Conservation (phyloP, 1,140 invertebrate genomes). For the Bathynomus jamesi region DNA sequence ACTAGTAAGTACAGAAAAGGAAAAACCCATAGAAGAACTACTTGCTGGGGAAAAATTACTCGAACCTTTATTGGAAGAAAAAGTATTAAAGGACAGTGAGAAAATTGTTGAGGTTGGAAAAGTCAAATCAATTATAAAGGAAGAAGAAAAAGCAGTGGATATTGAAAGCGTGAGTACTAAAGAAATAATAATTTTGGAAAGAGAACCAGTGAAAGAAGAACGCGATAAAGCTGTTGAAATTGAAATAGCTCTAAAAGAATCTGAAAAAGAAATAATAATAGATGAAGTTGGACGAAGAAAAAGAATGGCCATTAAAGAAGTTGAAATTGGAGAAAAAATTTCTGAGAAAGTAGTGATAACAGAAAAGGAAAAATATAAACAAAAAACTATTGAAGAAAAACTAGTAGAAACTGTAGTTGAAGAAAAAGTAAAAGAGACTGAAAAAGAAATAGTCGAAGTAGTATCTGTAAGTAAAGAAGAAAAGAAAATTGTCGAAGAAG, state of each 20-base stretch:
- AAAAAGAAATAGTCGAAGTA: background rate
- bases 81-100: constrained; percentile 17
- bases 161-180: background rate
- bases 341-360: background rate
- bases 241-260: constrained; percentile 28
- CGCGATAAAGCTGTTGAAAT: constrained; percentile 32
- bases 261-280: background rate
- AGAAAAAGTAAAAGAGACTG: background rate
- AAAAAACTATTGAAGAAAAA: background rate
- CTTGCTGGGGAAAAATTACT: background rate
- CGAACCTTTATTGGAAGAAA: background rate
- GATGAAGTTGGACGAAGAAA: background rate
- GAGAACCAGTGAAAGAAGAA: constrained; percentile 38
- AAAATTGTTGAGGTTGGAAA: constrained; percentile 22
- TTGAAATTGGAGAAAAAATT: background rate
- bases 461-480: background rate
- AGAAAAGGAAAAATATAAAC: background rate
- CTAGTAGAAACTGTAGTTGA: background rate
- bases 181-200: constrained; percentile 18
- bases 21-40: background rate
- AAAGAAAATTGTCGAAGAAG: background rate
- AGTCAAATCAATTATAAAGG: background rate
- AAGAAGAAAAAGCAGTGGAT: background rate
- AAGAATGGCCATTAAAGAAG: background rate
- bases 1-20: constrained; percentile 3